phyloP scores from a whole-genome alignment of 2,888 invertebrate genomes.

The Mactromeris polynyma region DNA sequence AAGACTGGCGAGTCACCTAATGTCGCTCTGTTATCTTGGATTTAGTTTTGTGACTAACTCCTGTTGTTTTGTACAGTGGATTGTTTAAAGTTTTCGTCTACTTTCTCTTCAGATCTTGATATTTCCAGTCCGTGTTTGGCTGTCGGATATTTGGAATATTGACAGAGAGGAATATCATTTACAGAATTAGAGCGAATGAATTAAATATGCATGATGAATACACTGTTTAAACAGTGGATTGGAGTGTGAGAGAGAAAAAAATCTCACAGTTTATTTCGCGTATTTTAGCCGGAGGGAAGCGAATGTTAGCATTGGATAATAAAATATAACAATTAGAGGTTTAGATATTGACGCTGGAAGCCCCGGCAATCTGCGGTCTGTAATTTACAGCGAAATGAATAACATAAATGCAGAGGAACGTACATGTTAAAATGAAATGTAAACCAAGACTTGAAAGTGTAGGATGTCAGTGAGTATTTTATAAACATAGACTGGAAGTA shows the following conservation, averaged over 20 bases:
- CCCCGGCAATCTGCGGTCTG: neutral
- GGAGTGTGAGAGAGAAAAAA: neutral
- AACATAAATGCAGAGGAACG: neutral
- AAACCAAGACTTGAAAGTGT: neutral
- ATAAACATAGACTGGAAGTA: constrained; percentile 3
- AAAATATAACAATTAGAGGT: neutral
- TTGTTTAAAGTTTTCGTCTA: neutral
- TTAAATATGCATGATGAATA: neutral
- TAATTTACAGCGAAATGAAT: neutral
- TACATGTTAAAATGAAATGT: neutral
- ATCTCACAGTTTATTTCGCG: neutral
- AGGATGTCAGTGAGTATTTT: neutral
- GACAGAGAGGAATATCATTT: neutral
- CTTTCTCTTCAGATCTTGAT: neutral
- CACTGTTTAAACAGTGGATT: neutral
- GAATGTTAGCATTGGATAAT: neutral
- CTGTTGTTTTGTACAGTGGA: neutral
- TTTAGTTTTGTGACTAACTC: neutral
- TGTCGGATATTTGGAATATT: neutral
- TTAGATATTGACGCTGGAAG: neutral
- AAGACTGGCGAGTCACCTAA: neutral
- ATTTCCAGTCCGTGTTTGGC: neutral
- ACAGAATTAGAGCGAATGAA: neutral
- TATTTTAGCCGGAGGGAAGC: neutral
- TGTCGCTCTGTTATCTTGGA: neutral